These are phyloP conservation scores for Dicyrtomina minuta DNA, from an alignment of 2,888 invertebrate genomes.

Conservation along the genomic window DNA sequence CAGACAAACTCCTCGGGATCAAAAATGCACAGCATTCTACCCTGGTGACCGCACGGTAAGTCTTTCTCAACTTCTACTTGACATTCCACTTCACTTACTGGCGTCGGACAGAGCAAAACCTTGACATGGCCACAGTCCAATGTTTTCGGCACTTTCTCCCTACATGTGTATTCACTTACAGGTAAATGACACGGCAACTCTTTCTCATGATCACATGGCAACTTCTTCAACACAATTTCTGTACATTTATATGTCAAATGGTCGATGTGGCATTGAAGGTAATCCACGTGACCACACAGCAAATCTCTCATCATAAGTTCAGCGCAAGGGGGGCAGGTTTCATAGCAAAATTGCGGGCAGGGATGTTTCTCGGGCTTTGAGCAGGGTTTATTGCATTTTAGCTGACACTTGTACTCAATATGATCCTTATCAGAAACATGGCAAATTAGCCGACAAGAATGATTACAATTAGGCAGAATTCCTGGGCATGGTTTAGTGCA, in stretches of 20 bases:
- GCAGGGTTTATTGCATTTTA: conserved; percentile 56
- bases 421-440: conserved; percentile 65
- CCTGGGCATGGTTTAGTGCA: conserved; percentile 63
- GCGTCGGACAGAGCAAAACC: not conserved
- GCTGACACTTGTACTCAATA: conserved; percentile 58
- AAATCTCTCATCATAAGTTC: conserved; percentile 55
- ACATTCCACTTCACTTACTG: not conserved
- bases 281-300: conserved; percentile 61
- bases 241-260: conserved; percentile 38
- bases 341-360: conserved; percentile 34
- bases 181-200: not conserved
- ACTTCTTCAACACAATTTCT: conserved; percentile 50
- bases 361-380: conserved; percentile 29
- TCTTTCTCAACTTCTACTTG: not conserved
- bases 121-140: conserved; percentile 5
- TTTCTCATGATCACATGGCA: conserved; percentile 55
- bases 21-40: not conserved
- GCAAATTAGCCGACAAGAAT: conserved; percentile 64
- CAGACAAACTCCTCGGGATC: conserved; percentile 15
- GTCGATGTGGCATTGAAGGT: conserved; percentile 58
- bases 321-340: conserved; percentile 49
- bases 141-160: not conserved
- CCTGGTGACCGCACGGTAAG: not conserved
- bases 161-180: not conserved
- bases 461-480: conserved; percentile 61